Evolutionary conservation across 2,888 invertebrate species (phyloP), one percentile per base, ranked within the genome.

Genomic region (Agrochola lota): DNA sequence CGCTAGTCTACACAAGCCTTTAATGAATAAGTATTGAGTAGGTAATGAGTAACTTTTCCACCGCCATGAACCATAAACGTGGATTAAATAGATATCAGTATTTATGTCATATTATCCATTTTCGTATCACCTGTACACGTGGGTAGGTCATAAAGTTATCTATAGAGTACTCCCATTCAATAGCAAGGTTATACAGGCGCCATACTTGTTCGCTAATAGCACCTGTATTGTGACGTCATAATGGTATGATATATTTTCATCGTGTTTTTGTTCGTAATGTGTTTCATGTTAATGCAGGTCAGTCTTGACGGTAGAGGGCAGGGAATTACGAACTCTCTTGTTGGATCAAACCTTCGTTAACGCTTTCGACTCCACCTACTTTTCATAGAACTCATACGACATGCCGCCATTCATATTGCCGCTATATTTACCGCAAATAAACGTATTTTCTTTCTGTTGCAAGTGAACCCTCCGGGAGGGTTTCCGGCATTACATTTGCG

Each of bases 241-340:
- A 64, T 26, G 23, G 40, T 8, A 20, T 23, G n/a, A n/a, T n/a
- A n/a, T n/a, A n/a, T 6, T n/a, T 6, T 20, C 63, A 5, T 57
- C 23, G 11, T 40, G 43, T 52, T 75, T 70, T 69, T 83, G 66
- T 81, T 83, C 43, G 17, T 60, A 72, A 73, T 46, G 35, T 70
- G 20, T 66, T 62, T 66, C 49, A 43, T 62, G 66, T 73, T 74
- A 43, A 46, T 71, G 83, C 69, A 84, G 75, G 78, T 85, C 75
- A 30, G 59, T 57, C n/a, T 52, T 78, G 73, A 71, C 64, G 20
- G 40, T n/a, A 71, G n/a, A 66, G 55, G 30, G 26, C 40, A 64
- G n/a, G 15, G 12, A 20, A 40, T 67, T 7, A 40, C 46, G 40
- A 68, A 62, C 62, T 43, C 23, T n/a, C 4, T n/a, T 69, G 15